Conservation (phyloP, 2,888 invertebrate genomes). For the Hemistola chrysoprasaria region DNA sequence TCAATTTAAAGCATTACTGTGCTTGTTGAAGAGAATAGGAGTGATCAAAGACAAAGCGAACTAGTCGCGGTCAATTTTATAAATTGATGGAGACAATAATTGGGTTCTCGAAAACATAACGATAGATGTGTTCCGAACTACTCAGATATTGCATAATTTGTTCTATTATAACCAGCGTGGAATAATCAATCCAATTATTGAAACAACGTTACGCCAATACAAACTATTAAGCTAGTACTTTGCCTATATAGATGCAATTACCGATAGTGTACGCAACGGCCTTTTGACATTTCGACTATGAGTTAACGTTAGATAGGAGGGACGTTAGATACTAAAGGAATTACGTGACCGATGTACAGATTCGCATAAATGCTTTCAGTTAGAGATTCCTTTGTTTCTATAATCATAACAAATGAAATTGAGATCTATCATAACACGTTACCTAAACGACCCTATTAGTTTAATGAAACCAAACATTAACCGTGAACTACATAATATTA, state of each 20-base stretch:
- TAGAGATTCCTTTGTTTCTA: slow-evolving; percentile 8
- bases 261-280: slow-evolving; percentile 31
- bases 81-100: slow-evolving; percentile 43
- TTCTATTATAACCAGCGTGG: slow-evolving; percentile 31
- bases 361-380: slow-evolving; percentile 9
- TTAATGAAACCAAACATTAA: too few relatives aligned
- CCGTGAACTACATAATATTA: too few relatives aligned
- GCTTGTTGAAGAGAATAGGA: not conserved
- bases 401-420: slow-evolving; percentile 14
- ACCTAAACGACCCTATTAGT: slow-evolving; percentile 1
- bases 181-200: slow-evolving; percentile 52
- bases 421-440: too few relatives aligned
- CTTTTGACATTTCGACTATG: slow-evolving; percentile 28
- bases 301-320: slow-evolving; percentile 20
- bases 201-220: slow-evolving; percentile 34
- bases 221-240: slow-evolving; percentile 32
- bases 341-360: slow-evolving; percentile 21
- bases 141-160: slow-evolving; percentile 47
- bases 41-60: slow-evolving; percentile 27
- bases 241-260: slow-evolving; percentile 35
- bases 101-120: slow-evolving; percentile 40
- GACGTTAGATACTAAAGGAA: slow-evolving; percentile 17
- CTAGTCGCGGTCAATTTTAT: slow-evolving; percentile 39
- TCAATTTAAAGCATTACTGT: not conserved
- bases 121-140: slow-evolving; percentile 47